A percentile compares a stretch with the other conserved stretches of the same genome.
Conservation (phyloP, 2,113 vertebrate species). For the Platysteira castanea region DNA sequence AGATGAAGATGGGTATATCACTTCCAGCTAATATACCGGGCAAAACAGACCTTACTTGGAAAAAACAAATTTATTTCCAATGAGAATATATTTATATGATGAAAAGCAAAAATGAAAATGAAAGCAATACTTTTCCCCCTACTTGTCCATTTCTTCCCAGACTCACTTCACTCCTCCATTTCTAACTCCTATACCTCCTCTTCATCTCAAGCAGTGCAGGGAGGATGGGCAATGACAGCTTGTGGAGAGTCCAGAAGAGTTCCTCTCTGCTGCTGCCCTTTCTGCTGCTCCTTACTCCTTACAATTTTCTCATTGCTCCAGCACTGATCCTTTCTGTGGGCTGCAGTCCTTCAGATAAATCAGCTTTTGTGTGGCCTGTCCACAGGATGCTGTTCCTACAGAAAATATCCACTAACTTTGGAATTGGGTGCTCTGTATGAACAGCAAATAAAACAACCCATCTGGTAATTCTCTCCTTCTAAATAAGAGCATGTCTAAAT, state of each 20-base stretch:
- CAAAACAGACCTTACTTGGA: background rate
- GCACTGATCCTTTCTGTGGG: background rate
- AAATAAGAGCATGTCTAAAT: background rate
- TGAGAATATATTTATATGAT: background rate
- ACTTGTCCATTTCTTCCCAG: background rate
- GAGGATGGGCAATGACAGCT: background rate
- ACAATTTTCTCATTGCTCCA: background rate
- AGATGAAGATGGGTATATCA: background rate
- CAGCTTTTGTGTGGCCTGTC: rapidly evolving
- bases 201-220: background rate
- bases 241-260: background rate
- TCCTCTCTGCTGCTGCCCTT: background rate
- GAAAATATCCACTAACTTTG: background rate
- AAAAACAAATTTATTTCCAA: background rate
- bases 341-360: background rate
- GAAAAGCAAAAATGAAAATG: background rate
- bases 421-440: background rate
- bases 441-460: background rate
- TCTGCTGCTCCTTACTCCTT: background rate
- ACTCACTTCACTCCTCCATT: background rate
- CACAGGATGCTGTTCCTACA: background rate
- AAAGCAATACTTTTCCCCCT: background rate
- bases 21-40: background rate
- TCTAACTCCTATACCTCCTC: background rate
- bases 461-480: background rate